A percentile compares a stretch with the other conserved stretches of the same genome.
phyloP scores from a whole-genome alignment of 2,888 invertebrate species.

The Aphrophora alni region DNA sequence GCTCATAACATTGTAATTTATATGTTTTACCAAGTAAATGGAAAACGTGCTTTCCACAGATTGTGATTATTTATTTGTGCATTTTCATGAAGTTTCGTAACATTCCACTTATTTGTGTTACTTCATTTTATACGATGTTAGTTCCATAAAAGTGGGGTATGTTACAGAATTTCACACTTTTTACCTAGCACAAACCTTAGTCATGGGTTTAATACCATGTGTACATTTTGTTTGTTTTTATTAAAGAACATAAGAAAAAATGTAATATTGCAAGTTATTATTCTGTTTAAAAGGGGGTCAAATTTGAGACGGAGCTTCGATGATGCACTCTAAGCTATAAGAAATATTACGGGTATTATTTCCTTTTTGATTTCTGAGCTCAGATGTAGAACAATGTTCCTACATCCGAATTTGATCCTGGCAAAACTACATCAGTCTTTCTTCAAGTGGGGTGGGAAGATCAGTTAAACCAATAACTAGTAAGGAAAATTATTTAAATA shows the following conservation, averaged over 20 bases:
- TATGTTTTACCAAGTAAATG: slow-evolving; percentile 9
- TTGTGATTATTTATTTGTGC: neutral
- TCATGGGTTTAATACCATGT: neutral
- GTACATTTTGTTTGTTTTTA: no score
- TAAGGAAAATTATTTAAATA: neutral
- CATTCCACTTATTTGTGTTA: neutral
- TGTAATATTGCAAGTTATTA: no score
- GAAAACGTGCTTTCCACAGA: slow-evolving; percentile 9
- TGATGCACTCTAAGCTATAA: neutral
- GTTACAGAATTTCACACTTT: neutral
- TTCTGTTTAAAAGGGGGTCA: neutral
- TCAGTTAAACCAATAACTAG: neutral
- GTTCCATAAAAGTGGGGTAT: neutral
- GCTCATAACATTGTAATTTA: slow-evolving; percentile 9
- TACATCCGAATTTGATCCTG: neutral
- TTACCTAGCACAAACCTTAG: neutral
- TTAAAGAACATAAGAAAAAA: no score
- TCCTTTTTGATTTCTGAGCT: neutral
- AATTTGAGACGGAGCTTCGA: neutral
- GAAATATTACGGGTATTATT: neutral
- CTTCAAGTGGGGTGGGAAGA: neutral
- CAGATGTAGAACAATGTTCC: neutral
- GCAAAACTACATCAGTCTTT: neutral
- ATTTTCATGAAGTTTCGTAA: neutral
- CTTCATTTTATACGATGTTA: neutral